phyloP scores from a whole-genome alignment of 2,113 vertebrate genomes.

The Oreotrochilus melanogaster region DNA sequence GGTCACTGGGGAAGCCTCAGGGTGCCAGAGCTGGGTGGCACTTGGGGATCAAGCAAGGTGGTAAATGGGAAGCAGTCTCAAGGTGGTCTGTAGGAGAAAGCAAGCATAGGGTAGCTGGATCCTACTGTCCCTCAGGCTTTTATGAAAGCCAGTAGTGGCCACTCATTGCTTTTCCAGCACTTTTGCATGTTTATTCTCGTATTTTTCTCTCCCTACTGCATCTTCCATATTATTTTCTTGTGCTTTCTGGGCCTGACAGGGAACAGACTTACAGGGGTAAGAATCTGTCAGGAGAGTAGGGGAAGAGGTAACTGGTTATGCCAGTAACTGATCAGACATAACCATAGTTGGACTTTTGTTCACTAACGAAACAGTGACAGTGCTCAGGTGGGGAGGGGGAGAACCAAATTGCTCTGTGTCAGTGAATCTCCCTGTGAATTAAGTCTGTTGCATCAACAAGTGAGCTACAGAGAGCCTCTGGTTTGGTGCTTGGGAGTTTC shows the following conservation, averaged over 20 bases:
- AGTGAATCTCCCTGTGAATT: neutral
- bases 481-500: neutral
- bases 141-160: neutral
- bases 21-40: neutral
- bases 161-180: neutral
- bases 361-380: neutral
- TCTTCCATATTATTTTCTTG: neutral
- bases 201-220: neutral
- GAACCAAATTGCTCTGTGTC: neutral
- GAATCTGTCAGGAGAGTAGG: neutral
- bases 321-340: neutral
- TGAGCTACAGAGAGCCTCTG: neutral
- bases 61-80: neutral
- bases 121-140: neutral
- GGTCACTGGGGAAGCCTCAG: accelerated
- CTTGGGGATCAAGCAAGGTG: neutral
- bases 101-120: neutral
- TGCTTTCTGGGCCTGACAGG: neutral
- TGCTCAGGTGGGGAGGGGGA: neutral
- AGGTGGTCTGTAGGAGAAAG: neutral
- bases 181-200: neutral
- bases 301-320: neutral
- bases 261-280: neutral
- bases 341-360: neutral
- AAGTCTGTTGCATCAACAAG: neutral